Conservation (phyloP, 2,888 invertebrate species). For the Tridacna gigas region DNA sequence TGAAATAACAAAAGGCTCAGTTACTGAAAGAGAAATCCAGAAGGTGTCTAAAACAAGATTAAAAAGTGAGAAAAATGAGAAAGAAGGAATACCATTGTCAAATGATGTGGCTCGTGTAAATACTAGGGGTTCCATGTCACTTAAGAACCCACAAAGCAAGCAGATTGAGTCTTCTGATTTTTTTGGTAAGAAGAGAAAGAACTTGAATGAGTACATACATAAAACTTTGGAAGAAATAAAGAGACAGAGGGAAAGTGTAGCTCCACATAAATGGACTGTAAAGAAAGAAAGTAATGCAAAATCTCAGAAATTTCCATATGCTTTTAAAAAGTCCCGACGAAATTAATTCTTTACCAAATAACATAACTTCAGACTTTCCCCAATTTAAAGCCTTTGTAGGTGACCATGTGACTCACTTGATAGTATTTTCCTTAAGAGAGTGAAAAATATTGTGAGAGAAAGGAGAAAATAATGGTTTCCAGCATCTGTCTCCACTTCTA, state of each 20-base stretch:
- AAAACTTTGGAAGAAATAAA: conserved; percentile 51
- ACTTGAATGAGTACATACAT: conserved; percentile 55
- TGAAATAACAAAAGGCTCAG: conserved; percentile 58
- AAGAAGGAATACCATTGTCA: not conserved
- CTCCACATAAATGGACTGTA: conserved; percentile 46
- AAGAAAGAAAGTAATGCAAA: conserved; percentile 29
- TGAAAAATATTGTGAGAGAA: not conserved
- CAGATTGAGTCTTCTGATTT: not conserved
- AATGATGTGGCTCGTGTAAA: not conserved
- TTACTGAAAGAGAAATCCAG: conserved; percentile 38
- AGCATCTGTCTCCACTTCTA: not conserved
- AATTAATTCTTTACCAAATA: not conserved
- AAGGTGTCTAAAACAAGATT: not conserved
- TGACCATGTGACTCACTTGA: no score
- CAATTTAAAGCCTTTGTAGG: not conserved
- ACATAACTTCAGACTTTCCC: not conserved
- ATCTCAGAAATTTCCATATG: conserved; percentile 49
- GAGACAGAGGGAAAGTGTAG: conserved; percentile 31
- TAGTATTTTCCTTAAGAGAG: not conserved
- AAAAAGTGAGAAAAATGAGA: not conserved
- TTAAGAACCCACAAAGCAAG: not conserved
- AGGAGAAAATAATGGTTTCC: not conserved
- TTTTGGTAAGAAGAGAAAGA: conserved; percentile 7
- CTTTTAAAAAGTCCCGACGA: conserved; percentile 46
- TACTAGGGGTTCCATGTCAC: not conserved